A percentile compares a stretch with the other conserved stretches of the same genome.
phyloP scores from a whole-genome alignment of 2,797 vertebrate genomes.

The Enteromius treurensis region DNA sequence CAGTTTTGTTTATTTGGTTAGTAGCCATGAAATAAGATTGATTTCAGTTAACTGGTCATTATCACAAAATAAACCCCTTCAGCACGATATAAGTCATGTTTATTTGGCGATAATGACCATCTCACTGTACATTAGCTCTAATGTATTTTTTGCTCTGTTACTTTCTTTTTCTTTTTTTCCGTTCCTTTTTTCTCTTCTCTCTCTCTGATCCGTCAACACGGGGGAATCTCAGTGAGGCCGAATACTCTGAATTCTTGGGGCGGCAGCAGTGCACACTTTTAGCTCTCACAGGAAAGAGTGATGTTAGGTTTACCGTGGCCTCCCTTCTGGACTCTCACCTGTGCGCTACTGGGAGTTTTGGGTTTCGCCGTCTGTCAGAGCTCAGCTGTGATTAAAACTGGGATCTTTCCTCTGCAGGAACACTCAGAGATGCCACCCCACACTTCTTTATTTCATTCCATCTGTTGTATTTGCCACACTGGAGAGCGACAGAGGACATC shows the following conservation, averaged over 20 bases:
- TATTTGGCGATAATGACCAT: not conserved
- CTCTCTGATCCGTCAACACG: not conserved
- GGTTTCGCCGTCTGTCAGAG: constrained; percentile 66
- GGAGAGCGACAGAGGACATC: constrained; percentile 57
- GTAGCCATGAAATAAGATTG: not conserved
- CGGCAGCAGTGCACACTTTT: constrained; percentile 58
- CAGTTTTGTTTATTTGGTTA: constrained; percentile 21
- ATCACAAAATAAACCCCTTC: constrained; percentile 5
- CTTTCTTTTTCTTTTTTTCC: constrained; percentile 4
- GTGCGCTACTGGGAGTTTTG: constrained; percentile 66
- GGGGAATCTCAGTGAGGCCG: constrained; percentile 18
- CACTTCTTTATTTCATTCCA: constrained; percentile 68
- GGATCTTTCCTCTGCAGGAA: constrained; percentile 60
- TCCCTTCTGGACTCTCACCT: constrained; percentile 64
- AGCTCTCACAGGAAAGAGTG: constrained; percentile 57
- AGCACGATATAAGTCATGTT: not conserved
- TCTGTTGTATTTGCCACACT: constrained; percentile 59
- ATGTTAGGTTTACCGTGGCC: constrained; percentile 50
- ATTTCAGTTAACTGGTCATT: not conserved
- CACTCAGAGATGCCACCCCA: constrained; percentile 69
- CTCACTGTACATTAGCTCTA: not conserved
- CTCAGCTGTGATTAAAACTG: constrained; percentile 61
- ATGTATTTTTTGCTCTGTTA: not conserved
- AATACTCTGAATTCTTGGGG: constrained; percentile 60
- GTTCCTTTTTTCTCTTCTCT: not conserved